Evolutionary conservation across 2,113 vertebrate species (phyloP).

Genomic region (Jacana jacana): DNA sequence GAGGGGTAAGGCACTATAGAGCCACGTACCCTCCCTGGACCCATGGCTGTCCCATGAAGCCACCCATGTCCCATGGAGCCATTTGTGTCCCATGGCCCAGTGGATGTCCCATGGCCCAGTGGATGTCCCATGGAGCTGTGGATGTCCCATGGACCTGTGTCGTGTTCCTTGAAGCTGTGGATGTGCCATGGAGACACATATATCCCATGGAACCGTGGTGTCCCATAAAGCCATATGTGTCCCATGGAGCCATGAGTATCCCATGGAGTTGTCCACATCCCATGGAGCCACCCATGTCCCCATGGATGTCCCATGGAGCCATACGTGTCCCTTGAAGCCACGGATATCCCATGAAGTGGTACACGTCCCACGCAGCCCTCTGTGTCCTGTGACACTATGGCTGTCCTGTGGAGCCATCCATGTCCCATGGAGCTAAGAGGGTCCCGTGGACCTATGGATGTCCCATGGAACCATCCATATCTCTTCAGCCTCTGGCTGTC

Average conservation of each 20-base stretch:
- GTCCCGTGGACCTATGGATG: not conserved
- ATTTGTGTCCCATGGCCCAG: too few species aligned
- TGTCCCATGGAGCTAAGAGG: not conserved
- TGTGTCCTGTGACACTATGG: not conserved
- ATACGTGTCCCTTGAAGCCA: fast-evolving
- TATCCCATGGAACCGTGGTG: not conserved
- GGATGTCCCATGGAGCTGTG: not conserved
- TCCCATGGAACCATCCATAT: not conserved
- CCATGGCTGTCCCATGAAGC: not conserved
- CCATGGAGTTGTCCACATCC: not conserved
- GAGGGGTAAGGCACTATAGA: not conserved
- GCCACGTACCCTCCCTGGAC: not conserved
- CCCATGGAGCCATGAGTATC: not conserved
- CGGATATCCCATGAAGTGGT: not conserved
- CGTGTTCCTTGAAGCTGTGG: not conserved
- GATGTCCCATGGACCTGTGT: not conserved
- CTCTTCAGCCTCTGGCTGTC: fast-evolving
- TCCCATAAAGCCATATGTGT: not conserved
- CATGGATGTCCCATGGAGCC: not conserved
- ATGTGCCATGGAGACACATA: not conserved
- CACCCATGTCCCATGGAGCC: not conserved
- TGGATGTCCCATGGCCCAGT: not conserved
- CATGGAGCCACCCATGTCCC: not conserved
- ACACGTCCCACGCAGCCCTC: fast-evolving
- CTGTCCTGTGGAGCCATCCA: not conserved